Conservation (phyloP, 2,888 invertebrate species). For the Brachylomia viminalis region DNA sequence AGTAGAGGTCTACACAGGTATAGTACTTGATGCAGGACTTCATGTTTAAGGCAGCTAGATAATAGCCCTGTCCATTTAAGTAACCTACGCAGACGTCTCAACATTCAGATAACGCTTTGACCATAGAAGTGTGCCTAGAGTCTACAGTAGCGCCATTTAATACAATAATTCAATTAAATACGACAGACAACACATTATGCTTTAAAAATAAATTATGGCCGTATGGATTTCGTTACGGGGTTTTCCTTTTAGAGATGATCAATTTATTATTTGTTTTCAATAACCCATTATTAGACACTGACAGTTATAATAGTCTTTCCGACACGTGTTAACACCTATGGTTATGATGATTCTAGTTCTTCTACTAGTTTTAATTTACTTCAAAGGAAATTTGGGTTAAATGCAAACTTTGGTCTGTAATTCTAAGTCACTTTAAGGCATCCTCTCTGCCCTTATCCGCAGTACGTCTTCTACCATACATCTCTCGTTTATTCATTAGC, state of each 20-base stretch:
- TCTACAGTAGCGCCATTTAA: constrained; percentile 1
- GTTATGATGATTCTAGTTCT: background rate
- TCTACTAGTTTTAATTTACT: background rate
- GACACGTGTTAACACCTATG: constrained; percentile 4
- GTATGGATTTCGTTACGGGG: constrained; percentile 38
- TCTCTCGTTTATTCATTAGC: no score
- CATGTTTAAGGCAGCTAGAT: background rate
- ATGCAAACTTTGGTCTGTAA: background rate
- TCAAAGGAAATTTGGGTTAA: background rate
- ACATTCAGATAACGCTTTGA: background rate
- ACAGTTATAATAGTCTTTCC: background rate
- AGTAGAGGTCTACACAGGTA: no score
- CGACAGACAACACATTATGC: constrained; percentile 12
- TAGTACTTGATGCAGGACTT: no score
- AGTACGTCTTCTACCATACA: background rate
- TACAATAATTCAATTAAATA: constrained; percentile 17
- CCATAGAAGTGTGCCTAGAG: background rate
- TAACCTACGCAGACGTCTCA: background rate
- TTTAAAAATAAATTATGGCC: constrained; percentile 9
- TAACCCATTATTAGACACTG: constrained; percentile 26
- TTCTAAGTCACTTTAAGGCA: background rate
- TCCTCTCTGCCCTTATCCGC: background rate
- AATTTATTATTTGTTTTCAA: constrained; percentile 37
- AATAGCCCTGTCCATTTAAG: background rate
- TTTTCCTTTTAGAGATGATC: constrained; percentile 43